These are phyloP conservation scores for Passerculus sandwichensis DNA, from an alignment of 2,797 vertebrate species.

Conservation along the genomic window DNA sequence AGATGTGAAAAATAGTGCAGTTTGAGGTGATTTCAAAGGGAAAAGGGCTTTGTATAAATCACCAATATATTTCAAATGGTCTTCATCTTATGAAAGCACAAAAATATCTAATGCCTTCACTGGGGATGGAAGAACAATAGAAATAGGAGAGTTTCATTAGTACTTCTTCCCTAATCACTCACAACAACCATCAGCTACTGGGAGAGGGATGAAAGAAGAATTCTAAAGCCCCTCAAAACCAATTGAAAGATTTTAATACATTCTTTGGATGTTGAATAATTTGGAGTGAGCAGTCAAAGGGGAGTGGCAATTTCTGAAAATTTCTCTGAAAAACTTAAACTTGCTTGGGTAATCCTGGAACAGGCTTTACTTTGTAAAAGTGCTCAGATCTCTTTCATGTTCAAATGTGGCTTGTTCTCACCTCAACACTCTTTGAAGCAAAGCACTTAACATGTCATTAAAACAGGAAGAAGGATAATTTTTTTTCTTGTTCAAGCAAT, in stretches of 20 bases:
- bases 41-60: background rate
- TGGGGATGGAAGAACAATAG: background rate
- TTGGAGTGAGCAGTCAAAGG: background rate
- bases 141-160: background rate
- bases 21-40: background rate
- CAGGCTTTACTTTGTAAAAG: background rate
- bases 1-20: background rate
- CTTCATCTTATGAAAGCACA: background rate
- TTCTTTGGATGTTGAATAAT: background rate
- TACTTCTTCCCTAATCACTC: constrained; percentile 2
- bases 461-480: background rate
- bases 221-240: constrained; percentile 13
- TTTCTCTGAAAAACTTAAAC: background rate
- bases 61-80: background rate
- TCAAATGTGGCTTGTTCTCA: background rate
- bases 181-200: background rate
- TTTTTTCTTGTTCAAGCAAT: background rate
- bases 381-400: background rate
- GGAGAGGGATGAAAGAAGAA: background rate
- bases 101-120: background rate
- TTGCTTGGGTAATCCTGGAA: background rate
- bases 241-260: background rate
- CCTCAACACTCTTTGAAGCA: background rate
- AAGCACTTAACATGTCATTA: background rate
- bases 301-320: background rate